Evolutionary conservation across 2,888 invertebrate genomes (phyloP).

Genomic region (Caenorhabditis imperialis): DNA sequence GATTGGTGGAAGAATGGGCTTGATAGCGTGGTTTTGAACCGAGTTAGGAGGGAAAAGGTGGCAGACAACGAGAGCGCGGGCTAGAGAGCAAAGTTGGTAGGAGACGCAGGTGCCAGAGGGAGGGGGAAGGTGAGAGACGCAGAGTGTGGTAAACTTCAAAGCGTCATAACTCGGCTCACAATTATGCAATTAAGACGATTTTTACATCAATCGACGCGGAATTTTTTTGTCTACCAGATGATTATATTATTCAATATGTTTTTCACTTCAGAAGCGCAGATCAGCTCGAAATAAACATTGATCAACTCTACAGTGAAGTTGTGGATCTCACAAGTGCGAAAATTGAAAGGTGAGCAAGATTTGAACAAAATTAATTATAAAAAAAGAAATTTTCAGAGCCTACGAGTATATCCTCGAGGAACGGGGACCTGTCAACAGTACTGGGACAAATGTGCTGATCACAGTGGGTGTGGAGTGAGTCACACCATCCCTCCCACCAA

Average conservation of each 20-base stretch:
- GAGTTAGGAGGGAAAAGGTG: not conserved
- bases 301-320: conserved; percentile 21
- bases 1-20: too few species aligned
- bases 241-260: not conserved
- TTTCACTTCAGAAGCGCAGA: conserved; percentile 26
- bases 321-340: conserved; percentile 21
- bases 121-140: too few species aligned
- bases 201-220: too few species aligned
- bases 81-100: too few species aligned
- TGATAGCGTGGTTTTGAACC: too few species aligned
- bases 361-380: too few species aligned
- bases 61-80: too few species aligned
- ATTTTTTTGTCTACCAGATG: too few species aligned
- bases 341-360: conserved; percentile 16
- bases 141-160: too few species aligned
- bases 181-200: too few species aligned
- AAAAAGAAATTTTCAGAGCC: conserved; percentile 13
- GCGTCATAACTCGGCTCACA: too few species aligned
- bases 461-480: conserved; percentile 43
- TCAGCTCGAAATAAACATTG: conserved; percentile 19
- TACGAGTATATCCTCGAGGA: conserved; percentile 35
- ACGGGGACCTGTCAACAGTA: conserved; percentile 18
- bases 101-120: too few species aligned
- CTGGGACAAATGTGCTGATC: conserved; percentile 20
- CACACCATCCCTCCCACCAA: not conserved